Percentiles rank a stretch among this genome's conserved stretches.
These are phyloP conservation scores for Micronycteris hirsuta DNA, from an alignment of 2,113 vertebrate species.

Conservation along the genomic window DNA sequence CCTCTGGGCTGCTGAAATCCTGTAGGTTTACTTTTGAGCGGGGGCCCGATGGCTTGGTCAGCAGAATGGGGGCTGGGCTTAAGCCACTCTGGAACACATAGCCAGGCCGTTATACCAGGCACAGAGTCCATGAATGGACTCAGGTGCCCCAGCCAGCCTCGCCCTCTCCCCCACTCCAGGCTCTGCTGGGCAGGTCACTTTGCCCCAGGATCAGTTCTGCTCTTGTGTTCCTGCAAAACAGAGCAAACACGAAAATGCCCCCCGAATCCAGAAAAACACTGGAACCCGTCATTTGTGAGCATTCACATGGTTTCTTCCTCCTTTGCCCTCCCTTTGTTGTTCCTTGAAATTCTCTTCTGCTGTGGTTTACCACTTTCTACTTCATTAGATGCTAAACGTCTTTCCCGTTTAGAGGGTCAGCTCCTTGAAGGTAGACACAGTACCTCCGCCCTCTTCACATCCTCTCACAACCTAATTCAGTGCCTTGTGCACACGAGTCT, in stretches of 20 bases:
- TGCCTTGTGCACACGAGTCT: not conserved
- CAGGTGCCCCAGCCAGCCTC: not conserved
- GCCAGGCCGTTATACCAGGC: not conserved
- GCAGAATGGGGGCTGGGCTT: not conserved
- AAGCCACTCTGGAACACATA: not conserved
- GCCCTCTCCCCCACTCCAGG: not conserved
- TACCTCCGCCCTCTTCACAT: not conserved
- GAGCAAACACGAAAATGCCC: not conserved
- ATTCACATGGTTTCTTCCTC: not conserved
- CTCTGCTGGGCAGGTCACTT: not conserved
- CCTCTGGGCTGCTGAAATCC: not conserved
- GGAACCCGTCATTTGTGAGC: accelerated
- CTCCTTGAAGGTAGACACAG: not conserved
- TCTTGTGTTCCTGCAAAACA: not conserved
- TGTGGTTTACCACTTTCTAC: not conserved
- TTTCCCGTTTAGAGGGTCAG: not conserved
- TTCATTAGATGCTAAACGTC: not conserved
- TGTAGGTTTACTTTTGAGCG: not conserved
- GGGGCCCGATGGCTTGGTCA: not conserved
- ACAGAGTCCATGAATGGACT: not conserved
- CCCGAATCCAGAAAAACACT: not conserved
- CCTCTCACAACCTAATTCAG: not conserved
- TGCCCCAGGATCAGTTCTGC: not conserved
- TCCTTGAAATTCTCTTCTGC: not conserved
- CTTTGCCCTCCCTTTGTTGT: not conserved